A percentile compares a stretch with the other conserved stretches of the same genome.
These are phyloP conservation scores for Nasonia oneida DNA, from an alignment of 2,888 invertebrate genomes.

Conservation along the genomic window DNA sequence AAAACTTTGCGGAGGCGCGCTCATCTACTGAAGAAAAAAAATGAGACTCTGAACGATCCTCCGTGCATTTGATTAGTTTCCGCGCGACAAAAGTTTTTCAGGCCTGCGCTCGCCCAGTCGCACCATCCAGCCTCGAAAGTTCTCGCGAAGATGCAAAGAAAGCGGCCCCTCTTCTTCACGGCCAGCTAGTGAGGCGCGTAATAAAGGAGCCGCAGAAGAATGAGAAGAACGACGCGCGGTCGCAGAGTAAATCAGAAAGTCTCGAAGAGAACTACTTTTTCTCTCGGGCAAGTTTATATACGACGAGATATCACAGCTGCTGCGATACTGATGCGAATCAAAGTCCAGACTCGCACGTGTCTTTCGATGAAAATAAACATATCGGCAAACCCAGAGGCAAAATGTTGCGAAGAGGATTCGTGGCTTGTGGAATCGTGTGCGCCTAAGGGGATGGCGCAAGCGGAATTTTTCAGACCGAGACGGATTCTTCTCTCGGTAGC, in stretches of 20 bases:
- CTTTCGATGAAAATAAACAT: slow-evolving; percentile 21
- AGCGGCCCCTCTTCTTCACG: neutral
- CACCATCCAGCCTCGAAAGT: neutral
- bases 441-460: slow-evolving; percentile 1
- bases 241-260: slow-evolving; percentile 21
- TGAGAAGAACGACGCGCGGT: slow-evolving; percentile 2
- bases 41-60: neutral
- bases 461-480: slow-evolving; percentile 27
- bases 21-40: neutral
- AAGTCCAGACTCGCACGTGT: neutral
- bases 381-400: neutral
- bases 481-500: neutral
- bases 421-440: neutral
- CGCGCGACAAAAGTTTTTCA: slow-evolving; percentile 30
- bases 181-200: neutral
- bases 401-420: neutral
- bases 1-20: neutral
- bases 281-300: neutral
- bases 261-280: neutral
- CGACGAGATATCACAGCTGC: neutral
- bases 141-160: slow-evolving; percentile 31
- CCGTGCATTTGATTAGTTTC: slow-evolving; percentile 15
- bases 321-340: slow-evolving; percentile 23
- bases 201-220: neutral
- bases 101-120: neutral